Base-by-base conservation (phyloP, 2,113 vertebrate genomes). In the Willisornis vidua region DNA sequence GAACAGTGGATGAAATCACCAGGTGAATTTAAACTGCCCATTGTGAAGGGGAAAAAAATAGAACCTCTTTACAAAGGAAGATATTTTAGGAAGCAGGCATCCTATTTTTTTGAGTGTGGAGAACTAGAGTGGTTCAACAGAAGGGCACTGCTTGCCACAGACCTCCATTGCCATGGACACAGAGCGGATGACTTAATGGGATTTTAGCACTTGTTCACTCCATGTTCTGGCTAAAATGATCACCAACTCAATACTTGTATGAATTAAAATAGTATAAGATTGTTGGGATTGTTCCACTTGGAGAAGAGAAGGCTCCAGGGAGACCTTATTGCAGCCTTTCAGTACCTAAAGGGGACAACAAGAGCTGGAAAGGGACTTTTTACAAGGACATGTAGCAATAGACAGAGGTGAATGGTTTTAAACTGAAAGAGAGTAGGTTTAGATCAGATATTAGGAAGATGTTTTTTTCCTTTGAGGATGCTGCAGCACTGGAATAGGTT, bases 11-110 rank as follows among this genome's bases (percentile, higher is more conserved):
- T 88, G 63, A 91, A 88, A 95, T 93, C 43, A 93, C 46, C 70
- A 59, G 22, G 63, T 48, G 59, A 80, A 84, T 90, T 85, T 77
- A 90, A 91, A 83, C 72, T 90, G 83, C 85, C 71, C 61, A 15
- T 63, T 71, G 35, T 46, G 28, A 70, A 48, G 33, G 26, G 19
- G 12, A 17, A 17, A 73, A 61, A 85, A 46, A 4, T 12, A 28
- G 55, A 33, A 66, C 14, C 25, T 41, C 39, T 68, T 85, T 35
- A 46, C 20, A 19, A 19, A 66, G 57, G 17, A 89, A 85, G 55
- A 29, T 84, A 71, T 74, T 65, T 33, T n/a, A 37, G 68, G 48
- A 92, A 74, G n/a, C 29, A 33, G 23, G 24, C 51, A 41, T 39
- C 52, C 46, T 45, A 31, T 26, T 81, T 23, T 22, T 37, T 45